Conservation (phyloP, 1,140 invertebrate genomes). For the Musca vetustissima region DNA sequence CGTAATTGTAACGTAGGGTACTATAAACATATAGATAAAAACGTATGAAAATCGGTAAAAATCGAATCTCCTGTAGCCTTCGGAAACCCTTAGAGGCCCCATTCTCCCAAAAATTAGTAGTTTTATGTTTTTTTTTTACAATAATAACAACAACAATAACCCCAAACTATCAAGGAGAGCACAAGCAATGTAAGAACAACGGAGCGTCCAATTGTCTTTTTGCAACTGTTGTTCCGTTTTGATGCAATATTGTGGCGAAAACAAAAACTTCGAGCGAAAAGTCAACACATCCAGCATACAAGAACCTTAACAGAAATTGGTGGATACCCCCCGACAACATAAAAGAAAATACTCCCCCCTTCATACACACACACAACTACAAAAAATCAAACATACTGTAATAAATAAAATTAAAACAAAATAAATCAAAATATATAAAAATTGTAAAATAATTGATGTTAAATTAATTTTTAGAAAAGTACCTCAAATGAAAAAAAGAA, state of each 20-base stretch:
- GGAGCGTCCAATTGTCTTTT: conserved; percentile 57
- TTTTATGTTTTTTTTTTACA: too few relatives aligned
- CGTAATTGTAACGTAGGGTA: too few relatives aligned
- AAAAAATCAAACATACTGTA: conserved; percentile 5
- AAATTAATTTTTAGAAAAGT: conserved; percentile 18
- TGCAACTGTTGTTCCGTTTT: conserved; percentile 57
- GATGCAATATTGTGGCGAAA: conserved; percentile 48
- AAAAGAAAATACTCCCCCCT: too few relatives aligned
- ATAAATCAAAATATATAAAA: conserved; percentile 1
- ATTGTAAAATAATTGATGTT: too few relatives aligned
- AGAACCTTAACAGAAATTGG: neutral
- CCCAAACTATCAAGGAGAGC: conserved; percentile 43
- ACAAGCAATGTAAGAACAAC: conserved; percentile 57
- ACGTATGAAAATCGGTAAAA: too few relatives aligned
- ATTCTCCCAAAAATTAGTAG: too few relatives aligned
- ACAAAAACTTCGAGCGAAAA: too few relatives aligned
- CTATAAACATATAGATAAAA: too few relatives aligned
- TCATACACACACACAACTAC: neutral
- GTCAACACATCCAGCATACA: too few relatives aligned
- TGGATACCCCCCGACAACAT: neutral
- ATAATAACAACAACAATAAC: neutral
- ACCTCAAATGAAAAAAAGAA: conserved; percentile 11
- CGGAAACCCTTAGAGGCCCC: too few relatives aligned
- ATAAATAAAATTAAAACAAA: conserved; percentile 23
- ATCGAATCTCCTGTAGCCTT: too few relatives aligned